These are phyloP conservation scores for Onthophagus taurus DNA, from an alignment of 1,140 invertebrate genomes.

Conservation along the genomic window DNA sequence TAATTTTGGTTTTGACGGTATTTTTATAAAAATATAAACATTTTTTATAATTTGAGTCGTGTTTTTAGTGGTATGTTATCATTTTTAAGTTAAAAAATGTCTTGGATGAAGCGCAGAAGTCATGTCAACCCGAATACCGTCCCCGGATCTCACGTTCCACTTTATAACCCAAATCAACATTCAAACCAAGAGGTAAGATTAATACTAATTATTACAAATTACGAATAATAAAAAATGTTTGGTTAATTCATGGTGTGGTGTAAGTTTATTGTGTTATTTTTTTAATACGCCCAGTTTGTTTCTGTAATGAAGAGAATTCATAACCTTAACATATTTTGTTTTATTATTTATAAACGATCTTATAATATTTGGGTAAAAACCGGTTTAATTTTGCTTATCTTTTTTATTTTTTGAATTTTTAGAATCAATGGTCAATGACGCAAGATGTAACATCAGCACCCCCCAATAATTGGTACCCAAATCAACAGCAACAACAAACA, in stretches of 20 bases:
- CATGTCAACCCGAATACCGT: slow-evolving; percentile 23
- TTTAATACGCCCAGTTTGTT: no score
- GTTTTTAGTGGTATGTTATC: neutral
- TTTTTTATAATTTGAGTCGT: neutral
- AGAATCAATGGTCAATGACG: slow-evolving; percentile 29
- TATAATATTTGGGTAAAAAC: neutral
- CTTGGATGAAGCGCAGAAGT: slow-evolving; percentile 32
- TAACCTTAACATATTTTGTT: neutral
- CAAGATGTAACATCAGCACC: slow-evolving; percentile 17
- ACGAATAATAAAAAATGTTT: neutral
- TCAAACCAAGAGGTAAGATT: slow-evolving; percentile 27
- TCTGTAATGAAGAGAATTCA: slow-evolving; percentile 2
- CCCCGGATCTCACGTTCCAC: slow-evolving; percentile 23
- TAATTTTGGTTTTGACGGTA: neutral
- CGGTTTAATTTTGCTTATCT: neutral
- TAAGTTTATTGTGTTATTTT: neutral
- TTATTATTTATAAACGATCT: neutral
- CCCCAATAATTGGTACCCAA: slow-evolving; percentile 22
- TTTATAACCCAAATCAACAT: slow-evolving; percentile 35
- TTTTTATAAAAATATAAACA: neutral
- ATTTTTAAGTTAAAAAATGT: slow-evolving; percentile 24
- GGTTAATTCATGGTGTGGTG: slow-evolving; percentile 1
- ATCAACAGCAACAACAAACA: slow-evolving; percentile 9
- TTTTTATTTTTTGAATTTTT: slow-evolving; percentile 8
- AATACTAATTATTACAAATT: neutral